phyloP scores from a whole-genome alignment of 2,113 vertebrate genomes.

The Nerophis ophidion region DNA sequence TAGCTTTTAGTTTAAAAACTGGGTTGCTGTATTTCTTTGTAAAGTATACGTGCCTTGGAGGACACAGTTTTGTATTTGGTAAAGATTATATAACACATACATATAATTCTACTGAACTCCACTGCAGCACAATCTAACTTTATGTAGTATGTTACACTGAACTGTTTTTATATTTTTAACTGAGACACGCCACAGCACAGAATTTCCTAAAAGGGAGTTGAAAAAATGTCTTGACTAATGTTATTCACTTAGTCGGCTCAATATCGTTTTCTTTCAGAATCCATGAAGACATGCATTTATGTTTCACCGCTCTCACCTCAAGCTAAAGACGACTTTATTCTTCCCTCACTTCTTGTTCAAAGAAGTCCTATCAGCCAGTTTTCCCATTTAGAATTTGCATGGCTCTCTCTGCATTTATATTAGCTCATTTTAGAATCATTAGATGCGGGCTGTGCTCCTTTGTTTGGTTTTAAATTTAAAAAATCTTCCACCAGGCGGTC shows the following conservation, averaged over 20 bases:
- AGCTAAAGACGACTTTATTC: background rate
- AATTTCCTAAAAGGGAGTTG: slow-evolving; percentile 28
- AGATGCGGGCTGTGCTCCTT: slow-evolving; percentile 31
- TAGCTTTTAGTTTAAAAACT: slow-evolving; percentile 30
- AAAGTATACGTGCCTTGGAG: slow-evolving; percentile 31
- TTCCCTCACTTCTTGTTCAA: slow-evolving; percentile 13
- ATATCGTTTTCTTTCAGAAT: slow-evolving; percentile 12
- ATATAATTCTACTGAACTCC: slow-evolving; percentile 12
- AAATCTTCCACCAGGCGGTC: background rate
- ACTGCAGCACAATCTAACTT: slow-evolving; percentile 17
- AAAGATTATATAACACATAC: slow-evolving; percentile 12
- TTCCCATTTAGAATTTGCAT: slow-evolving; percentile 3
- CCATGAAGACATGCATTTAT: background rate
- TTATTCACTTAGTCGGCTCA: slow-evolving; percentile 25
- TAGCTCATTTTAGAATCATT: slow-evolving; percentile 40
- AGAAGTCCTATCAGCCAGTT: background rate
- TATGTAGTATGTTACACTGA: slow-evolving; percentile 17
- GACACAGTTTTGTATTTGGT: slow-evolving; percentile 27
- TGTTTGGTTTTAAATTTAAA: slow-evolving; percentile 6
- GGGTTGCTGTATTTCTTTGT: slow-evolving; percentile 26
- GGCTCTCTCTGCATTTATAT: slow-evolving; percentile 36
- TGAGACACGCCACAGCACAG: slow-evolving; percentile 26
- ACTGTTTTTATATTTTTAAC: slow-evolving; percentile 42
- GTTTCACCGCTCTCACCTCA: background rate
- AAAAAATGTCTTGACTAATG: slow-evolving; percentile 23